phyloP scores from a whole-genome alignment of 2,797 vertebrate genomes.

The Gymnocypris eckloni region DNA sequence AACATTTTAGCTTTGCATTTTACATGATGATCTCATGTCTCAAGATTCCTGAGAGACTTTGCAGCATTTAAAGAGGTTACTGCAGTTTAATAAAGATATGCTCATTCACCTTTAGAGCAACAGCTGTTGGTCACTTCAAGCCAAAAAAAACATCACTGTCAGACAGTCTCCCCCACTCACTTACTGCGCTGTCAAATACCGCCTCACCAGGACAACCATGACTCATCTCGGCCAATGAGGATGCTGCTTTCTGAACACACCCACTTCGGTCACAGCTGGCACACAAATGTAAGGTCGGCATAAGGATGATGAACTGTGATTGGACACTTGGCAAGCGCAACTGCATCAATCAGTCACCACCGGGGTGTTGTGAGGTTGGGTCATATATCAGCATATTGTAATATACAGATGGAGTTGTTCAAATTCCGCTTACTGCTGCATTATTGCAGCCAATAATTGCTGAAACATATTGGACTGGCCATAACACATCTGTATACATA shows the following conservation, averaged over 20 bases:
- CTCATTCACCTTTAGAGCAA: constrained; percentile 59
- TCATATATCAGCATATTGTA: constrained; percentile 10
- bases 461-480: background rate
- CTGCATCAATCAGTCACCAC: constrained; percentile 37
- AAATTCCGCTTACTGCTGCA: background rate
- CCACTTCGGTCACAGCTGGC: constrained; percentile 54
- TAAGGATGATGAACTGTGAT: constrained; percentile 53
- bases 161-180: constrained; percentile 33
- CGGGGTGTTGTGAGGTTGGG: background rate
- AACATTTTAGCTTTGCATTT: background rate
- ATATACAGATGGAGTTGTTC: background rate
- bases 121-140: constrained; percentile 66
- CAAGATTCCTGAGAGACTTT: background rate
- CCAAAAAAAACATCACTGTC: constrained; percentile 52
- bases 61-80: constrained; percentile 35
- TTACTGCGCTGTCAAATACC: constrained; percentile 38
- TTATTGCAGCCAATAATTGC: background rate
- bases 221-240: constrained; percentile 25
- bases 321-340: constrained; percentile 39
- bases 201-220: constrained; percentile 16
- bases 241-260: constrained; percentile 26
- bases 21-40: background rate
- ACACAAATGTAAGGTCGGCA: constrained; percentile 33
- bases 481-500: constrained; percentile 2
- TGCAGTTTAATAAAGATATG: constrained; percentile 40